Percentiles rank a stretch among this genome's conserved stretches.
These are phyloP conservation scores for Erythrolamprus reginae DNA, from an alignment of 2,113 vertebrate genomes.

Conservation along the genomic window DNA sequence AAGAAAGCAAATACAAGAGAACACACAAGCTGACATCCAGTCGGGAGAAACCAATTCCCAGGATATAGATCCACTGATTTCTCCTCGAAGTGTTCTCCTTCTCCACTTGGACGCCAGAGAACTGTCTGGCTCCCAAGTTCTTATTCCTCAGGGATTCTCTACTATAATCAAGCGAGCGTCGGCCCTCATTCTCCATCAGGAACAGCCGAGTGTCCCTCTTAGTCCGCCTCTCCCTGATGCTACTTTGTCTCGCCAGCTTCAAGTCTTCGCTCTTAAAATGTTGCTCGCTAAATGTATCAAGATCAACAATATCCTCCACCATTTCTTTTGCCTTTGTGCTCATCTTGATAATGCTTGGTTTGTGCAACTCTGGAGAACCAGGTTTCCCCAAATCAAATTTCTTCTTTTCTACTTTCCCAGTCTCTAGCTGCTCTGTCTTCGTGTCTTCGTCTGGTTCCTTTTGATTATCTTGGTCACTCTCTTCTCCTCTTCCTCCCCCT, in stretches of 20 bases:
- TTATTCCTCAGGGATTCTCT: slow-evolving; percentile 50
- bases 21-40: slow-evolving; percentile 87
- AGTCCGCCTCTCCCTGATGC: slow-evolving; percentile 31
- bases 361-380: neutral
- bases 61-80: slow-evolving; percentile 74
- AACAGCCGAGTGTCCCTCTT: slow-evolving; percentile 50
- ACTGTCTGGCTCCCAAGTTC: slow-evolving; percentile 46
- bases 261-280: slow-evolving; percentile 76
- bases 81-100: neutral
- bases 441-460: slow-evolving; percentile 38
- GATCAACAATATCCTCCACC: slow-evolving; percentile 78
- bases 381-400: neutral
- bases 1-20: slow-evolving; percentile 82
- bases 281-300: slow-evolving; percentile 78
- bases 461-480: slow-evolving; percentile 20
- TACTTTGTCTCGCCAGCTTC: slow-evolving; percentile 29
- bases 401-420: neutral
- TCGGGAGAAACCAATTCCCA: slow-evolving; percentile 81
- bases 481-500: slow-evolving; percentile 26
- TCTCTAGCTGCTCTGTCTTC: neutral
- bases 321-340: slow-evolving; percentile 31
- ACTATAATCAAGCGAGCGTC: slow-evolving; percentile 46
- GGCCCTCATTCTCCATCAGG: neutral
- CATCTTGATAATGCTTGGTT: slow-evolving; percentile 66
- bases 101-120: slow-evolving; percentile 18